Base-by-base conservation (phyloP, 2,113 vertebrate species). In the Hemicordylus capensis region DNA sequence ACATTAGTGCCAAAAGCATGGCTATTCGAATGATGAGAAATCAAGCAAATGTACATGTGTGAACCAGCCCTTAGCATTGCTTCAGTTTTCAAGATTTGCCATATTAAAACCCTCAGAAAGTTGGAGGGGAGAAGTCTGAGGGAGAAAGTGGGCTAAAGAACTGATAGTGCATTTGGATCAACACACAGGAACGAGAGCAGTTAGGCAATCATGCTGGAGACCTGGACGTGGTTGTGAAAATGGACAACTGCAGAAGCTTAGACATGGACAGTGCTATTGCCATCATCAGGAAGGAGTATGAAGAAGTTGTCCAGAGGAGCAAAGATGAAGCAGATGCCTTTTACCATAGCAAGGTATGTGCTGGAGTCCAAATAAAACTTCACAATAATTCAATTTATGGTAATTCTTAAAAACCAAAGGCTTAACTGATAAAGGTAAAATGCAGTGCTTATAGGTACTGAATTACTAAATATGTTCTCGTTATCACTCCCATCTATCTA, bases 191-290 rank as follows among this genome's bases (percentile, higher is more conserved):
- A 94, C 92, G 97, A 10, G 61, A 73, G 64, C 97, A 98, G 92
- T 95, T 98, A 77, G 96, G 96, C 93, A 81, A 89, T 74, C 97
- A 97, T 91, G 96, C 97, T 88, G 97, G 96, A 20, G 97, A 97
- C 91, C 96, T 93, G 37, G 97, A 96, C 0, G 97, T 97, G 54
- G 93, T 97, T 67, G 96, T 98, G 67, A 97, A 97, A 93, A 98
- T 98, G 97, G 97, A 98, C 95, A 98, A 97, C 95, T 97, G 96
- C 90, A 96, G 97, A 1, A 89, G 95, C 80, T 94, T 97, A 66
- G 96, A 98, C 89, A 95, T 98, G 96, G 59, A 48, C 59, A 46
- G 44, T 31, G 34, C 42, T 46, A 22, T 80, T 28, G 28, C 28
- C 4, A 7, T 97, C 22, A 95, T 98, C 0, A 95, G 95, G 6